These are phyloP conservation scores for Antennarius striatus DNA, from an alignment of 2,113 vertebrate species.

Conservation along the genomic window DNA sequence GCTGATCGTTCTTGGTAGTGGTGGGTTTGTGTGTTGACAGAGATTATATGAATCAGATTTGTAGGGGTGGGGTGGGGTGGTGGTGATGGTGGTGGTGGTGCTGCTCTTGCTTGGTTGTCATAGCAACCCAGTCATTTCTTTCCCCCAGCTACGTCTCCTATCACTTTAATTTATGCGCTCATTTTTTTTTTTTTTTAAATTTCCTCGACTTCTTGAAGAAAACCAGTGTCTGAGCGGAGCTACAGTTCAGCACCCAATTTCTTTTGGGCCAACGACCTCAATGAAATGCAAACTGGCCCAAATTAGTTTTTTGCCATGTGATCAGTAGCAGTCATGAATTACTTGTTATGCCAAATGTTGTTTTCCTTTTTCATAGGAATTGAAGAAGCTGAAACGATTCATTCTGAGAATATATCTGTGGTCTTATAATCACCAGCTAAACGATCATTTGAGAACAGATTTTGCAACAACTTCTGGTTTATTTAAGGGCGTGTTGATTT, in stretches of 20 bases:
- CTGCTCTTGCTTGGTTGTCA: constrained; percentile 66
- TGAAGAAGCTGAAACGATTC: not conserved
- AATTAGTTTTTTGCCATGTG: not conserved
- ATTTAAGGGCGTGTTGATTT: constrained; percentile 22
- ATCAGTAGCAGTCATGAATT: not conserved
- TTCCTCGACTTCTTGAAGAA: constrained; percentile 28
- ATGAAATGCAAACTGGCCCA: not conserved
- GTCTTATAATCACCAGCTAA: constrained; percentile 1
- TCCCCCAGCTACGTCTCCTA: constrained; percentile 49
- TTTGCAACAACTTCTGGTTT: constrained; percentile 1
- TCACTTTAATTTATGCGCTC: constrained; percentile 56
- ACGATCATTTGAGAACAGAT: constrained; percentile 21
- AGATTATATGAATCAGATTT: constrained; percentile 58
- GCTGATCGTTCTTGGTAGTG: not conserved
- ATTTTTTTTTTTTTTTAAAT: constrained; percentile 46
- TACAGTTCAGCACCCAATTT: not conserved
- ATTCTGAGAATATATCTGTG: not conserved
- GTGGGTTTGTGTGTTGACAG: constrained; percentile 37
- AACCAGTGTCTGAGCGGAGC: constrained; percentile 1
- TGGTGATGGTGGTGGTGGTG: constrained; percentile 2
- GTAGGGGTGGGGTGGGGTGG: constrained; percentile 15
- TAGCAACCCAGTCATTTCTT: constrained; percentile 68
- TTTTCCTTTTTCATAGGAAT: not conserved
- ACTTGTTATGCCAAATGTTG: constrained; percentile 5
- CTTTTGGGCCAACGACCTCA: not conserved